Percentiles rank a stretch among this genome's conserved stretches.
Conservation (phyloP, 2,113 vertebrate genomes). For the Murina feae region DNA sequence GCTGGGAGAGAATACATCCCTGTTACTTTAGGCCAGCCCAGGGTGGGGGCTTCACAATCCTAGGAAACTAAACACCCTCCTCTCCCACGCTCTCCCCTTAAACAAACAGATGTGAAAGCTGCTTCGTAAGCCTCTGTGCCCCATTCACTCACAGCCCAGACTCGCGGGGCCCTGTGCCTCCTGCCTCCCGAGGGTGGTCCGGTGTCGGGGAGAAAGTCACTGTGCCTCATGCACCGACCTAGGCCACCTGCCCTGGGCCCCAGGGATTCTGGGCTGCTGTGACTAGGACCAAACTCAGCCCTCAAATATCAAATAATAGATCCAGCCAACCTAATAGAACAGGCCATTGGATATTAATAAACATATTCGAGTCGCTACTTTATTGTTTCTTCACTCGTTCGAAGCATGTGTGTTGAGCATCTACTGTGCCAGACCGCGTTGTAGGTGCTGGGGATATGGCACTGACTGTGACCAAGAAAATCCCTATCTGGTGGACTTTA, state of each 20-base stretch:
- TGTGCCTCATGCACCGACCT: not conserved
- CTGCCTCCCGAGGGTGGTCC: not conserved
- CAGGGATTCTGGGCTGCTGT: not conserved
- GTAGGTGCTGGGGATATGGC: not conserved
- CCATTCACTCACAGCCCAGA: not conserved
- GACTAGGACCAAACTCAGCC: not conserved
- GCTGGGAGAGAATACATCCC: too few relatives aligned
- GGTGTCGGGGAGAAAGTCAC: not conserved
- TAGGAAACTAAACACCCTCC: not conserved
- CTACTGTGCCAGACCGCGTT: not conserved
- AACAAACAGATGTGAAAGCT: not conserved
- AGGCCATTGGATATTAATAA: not conserved
- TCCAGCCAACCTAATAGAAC: not conserved
- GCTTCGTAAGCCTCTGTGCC: not conserved
- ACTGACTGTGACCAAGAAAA: not conserved
- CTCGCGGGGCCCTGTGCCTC: not conserved
- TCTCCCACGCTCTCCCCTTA: not conserved
- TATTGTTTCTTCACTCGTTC: not conserved
- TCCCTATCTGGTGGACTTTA: not conserved
- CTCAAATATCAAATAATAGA: not conserved
- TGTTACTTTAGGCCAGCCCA: too few relatives aligned
- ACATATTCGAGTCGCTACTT: too few relatives aligned
- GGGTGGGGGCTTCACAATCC: not conserved
- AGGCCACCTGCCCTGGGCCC: not conserved
- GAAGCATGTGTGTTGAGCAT: not conserved